A percentile compares a stretch with the other conserved stretches of the same genome.
Conservation (phyloP, 2,888 invertebrate species). For the Ectropis crepuscularia region DNA sequence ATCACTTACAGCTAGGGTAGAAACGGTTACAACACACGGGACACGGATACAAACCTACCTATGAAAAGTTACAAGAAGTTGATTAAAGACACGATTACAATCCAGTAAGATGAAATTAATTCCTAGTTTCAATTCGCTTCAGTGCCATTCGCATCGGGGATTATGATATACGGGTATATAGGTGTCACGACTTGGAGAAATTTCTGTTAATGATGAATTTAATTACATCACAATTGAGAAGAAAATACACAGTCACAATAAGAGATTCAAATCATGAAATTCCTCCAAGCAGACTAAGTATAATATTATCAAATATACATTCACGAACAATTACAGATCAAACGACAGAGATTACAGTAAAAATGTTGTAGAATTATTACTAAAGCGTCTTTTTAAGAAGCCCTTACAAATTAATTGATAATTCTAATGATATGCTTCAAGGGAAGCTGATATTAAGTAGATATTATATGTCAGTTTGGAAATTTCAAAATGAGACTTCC, state of each 20-base stretch:
- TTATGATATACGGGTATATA: conserved; percentile 6
- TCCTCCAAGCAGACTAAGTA: too few species aligned
- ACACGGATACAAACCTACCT: conserved; percentile 17
- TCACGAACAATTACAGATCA: conserved; percentile 17
- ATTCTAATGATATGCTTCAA: conserved; percentile 35
- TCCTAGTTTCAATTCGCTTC: conserved; percentile 53
- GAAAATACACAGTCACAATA: too few species aligned
- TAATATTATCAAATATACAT: background rate
- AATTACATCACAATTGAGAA: too few species aligned
- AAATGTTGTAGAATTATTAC: conserved; percentile 1
- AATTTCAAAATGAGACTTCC: too few species aligned
- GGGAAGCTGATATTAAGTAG: too few species aligned
- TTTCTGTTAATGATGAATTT: conserved; percentile 6
- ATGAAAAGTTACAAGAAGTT: background rate
- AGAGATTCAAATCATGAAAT: too few species aligned
- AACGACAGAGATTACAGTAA: conserved; percentile 21
- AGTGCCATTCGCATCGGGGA: conserved; percentile 45
- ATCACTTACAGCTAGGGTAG: conserved; percentile 26
- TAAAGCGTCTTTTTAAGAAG: conserved; percentile 34
- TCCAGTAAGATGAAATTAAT: conserved; percentile 23
- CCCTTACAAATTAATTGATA: conserved; percentile 21
- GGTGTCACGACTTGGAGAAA: conserved; percentile 12
- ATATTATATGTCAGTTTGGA: too few species aligned
- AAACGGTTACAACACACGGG: conserved; percentile 21
- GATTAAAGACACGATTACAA: conserved; percentile 22